Evolutionary conservation across 2,888 invertebrate species (phyloP).

Genomic region (Norana najaformis): DNA sequence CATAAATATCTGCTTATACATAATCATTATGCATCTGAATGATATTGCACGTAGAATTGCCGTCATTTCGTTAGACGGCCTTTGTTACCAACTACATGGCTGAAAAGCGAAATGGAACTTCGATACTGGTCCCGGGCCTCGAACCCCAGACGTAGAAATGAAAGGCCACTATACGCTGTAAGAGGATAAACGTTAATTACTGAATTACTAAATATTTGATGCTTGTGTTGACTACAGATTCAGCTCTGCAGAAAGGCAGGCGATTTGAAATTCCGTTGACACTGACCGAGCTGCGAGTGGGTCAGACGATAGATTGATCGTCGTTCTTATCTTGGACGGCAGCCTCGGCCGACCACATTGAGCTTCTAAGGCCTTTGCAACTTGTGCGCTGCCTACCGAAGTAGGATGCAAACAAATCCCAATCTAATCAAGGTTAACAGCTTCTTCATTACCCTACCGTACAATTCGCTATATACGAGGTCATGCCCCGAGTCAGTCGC

Average conservation of each 20-base stretch:
- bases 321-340: background rate
- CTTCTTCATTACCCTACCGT: no score
- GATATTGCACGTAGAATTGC: no score
- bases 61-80: no score
- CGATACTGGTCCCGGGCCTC: background rate
- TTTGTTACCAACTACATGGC: background rate
- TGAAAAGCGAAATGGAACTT: background rate
- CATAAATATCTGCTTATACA: no score
- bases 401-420: background rate
- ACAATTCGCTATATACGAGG: no score
- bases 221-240: background rate
- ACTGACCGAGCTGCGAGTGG: background rate
- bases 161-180: background rate
- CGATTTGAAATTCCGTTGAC: background rate
- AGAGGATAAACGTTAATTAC: no score
- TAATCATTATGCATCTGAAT: no score
- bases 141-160: background rate
- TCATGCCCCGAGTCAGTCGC: no score
- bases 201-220: background rate
- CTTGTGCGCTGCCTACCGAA: constrained; percentile 5
- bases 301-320: background rate
- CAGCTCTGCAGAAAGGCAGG: background rate
- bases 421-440: background rate
- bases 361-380: background rate
- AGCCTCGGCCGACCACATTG: background rate